Evolutionary conservation across 2,888 invertebrate species (phyloP).

Genomic region (Maniola hyperantus): DNA sequence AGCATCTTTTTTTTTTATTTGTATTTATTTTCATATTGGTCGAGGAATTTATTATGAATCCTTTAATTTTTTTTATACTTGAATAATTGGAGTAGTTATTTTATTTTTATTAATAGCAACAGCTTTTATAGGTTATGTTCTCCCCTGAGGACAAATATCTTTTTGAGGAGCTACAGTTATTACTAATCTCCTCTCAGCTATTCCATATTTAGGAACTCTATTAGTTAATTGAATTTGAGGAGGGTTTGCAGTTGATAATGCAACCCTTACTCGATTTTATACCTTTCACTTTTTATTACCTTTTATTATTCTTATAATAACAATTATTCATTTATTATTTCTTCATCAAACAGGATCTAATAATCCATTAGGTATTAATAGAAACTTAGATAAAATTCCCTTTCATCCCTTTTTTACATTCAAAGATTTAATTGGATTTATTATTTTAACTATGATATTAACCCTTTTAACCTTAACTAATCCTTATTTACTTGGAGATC

Average conservation of each 20-base stretch:
- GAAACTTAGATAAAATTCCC: conserved; percentile 86
- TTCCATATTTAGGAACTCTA: conserved; percentile 85
- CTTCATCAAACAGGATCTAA: conserved; percentile 55
- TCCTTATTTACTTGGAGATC: conserved; percentile 85
- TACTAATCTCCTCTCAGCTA: conserved; percentile 88
- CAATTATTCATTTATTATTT: conserved; percentile 84
- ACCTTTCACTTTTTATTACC: conserved; percentile 88
- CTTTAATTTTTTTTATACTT: conserved; percentile 80
- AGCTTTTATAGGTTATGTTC: conserved; percentile 89
- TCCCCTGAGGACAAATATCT: conserved; percentile 85
- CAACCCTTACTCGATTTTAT: conserved; percentile 90
- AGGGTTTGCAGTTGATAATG: conserved; percentile 88
- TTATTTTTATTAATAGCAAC: conserved; percentile 87
- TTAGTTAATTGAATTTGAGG: conserved; percentile 89
- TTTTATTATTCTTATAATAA: conserved; percentile 78
- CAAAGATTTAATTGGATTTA: conserved; percentile 85
- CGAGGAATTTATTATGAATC: conserved; percentile 83
- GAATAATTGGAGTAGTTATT: conserved; percentile 85
- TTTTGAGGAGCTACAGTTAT: conserved; percentile 92
- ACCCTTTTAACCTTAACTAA: conserved; percentile 75
- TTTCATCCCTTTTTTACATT: conserved; percentile 86
- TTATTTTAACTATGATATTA: conserved; percentile 80
- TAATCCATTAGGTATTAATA: conserved; percentile 83
- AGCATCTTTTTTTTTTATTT: conserved; percentile 88
- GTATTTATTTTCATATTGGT: conserved; percentile 86